A percentile compares a stretch with the other conserved stretches of the same genome.
phyloP scores from a whole-genome alignment of 2,113 vertebrate species.

The Aldabrachelys gigantea region DNA sequence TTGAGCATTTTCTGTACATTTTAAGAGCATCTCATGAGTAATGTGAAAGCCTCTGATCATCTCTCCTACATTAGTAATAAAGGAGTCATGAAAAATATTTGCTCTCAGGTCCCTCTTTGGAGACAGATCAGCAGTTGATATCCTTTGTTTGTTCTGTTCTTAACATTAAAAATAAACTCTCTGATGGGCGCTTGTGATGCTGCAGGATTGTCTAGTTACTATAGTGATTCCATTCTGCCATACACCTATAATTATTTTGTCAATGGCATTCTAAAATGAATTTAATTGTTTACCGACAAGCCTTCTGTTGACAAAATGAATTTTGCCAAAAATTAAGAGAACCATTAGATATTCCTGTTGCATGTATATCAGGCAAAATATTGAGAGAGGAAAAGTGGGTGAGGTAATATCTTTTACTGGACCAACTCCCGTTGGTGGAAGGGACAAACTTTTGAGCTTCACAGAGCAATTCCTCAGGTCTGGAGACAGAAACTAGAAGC shows the following conservation, averaged over 20 bases:
- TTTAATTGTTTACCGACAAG: not conserved
- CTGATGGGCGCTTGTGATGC: not conserved
- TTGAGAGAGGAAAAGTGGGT: not conserved
- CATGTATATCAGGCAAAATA: not conserved
- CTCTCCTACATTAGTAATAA: not conserved
- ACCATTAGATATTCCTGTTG: not conserved
- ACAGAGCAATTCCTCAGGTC: not conserved
- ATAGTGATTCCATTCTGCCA: constrained; percentile 39
- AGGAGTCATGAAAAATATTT: not conserved
- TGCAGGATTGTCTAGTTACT: not conserved
- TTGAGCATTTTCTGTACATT: not conserved
- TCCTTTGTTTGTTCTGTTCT: not conserved
- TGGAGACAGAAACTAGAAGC: not conserved
- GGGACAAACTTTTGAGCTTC: not conserved
- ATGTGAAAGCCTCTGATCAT: not conserved
- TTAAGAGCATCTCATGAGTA: not conserved
- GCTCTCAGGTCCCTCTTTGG: not conserved
- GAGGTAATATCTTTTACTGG: not conserved
- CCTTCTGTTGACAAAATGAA: constrained; percentile 25
- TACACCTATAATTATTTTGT: not conserved
- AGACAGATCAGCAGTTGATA: accelerated
- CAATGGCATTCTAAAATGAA: not conserved
- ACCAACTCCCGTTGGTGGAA: not conserved
- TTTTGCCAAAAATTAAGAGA: constrained; percentile 36
- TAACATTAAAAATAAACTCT: not conserved